phyloP scores from a whole-genome alignment of 2,888 invertebrate species.

The Spisula solida region DNA sequence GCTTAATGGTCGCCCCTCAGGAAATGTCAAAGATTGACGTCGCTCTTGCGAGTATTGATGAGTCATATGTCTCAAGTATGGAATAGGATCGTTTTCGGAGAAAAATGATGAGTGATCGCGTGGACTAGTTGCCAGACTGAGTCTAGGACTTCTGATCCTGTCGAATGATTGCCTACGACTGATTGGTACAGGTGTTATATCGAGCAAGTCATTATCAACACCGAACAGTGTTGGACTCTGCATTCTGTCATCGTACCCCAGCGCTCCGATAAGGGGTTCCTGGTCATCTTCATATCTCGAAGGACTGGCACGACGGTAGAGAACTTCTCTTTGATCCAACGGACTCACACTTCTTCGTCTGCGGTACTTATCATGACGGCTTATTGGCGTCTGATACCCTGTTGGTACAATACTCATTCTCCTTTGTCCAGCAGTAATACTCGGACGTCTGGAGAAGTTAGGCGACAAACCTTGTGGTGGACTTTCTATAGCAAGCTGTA shows the following conservation, averaged over 20 bases:
- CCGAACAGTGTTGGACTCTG: conserved; percentile 81
- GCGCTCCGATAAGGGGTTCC: conserved; percentile 77
- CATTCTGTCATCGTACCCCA: conserved; percentile 77
- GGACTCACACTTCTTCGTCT: conserved; percentile 79
- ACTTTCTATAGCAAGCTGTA: conserved; percentile 53
- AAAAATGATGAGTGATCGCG: conserved; percentile 80
- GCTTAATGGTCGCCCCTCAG: conserved; percentile 65
- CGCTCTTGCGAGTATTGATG: conserved; percentile 66
- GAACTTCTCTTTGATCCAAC: conserved; percentile 66
- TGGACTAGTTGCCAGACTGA: conserved; percentile 81
- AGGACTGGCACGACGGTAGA: conserved; percentile 76
- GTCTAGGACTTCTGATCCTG: conserved; percentile 79
- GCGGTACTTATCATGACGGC: conserved; percentile 72
- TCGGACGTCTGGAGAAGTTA: conserved; percentile 65
- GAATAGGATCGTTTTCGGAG: conserved; percentile 81
- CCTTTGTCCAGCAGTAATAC: conserved; percentile 59
- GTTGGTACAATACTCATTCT: conserved; percentile 53
- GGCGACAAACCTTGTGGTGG: conserved; percentile 69
- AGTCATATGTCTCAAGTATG: conserved; percentile 66
- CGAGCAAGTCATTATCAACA: conserved; percentile 80
- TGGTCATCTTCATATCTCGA: conserved; percentile 77
- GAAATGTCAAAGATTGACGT: conserved; percentile 62
- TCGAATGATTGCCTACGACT: conserved; percentile 76
- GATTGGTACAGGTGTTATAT: conserved; percentile 78
- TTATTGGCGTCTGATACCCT: conserved; percentile 39